phyloP scores from a whole-genome alignment of 2,888 invertebrate species.

The Crossocerus cetratus region DNA sequence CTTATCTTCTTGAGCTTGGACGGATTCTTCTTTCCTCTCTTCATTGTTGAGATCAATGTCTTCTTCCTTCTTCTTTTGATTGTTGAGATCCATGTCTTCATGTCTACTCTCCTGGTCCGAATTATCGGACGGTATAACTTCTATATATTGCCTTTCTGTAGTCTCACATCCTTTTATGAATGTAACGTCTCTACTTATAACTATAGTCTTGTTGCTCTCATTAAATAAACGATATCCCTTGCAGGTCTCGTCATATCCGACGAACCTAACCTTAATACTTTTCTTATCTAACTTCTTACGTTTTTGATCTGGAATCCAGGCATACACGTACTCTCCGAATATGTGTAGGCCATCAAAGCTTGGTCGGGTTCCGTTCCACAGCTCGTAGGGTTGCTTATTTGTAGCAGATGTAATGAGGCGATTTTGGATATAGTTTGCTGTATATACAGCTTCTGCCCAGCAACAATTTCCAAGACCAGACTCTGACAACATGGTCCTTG shows the following conservation, averaged over 20 bases:
- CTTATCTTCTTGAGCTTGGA: too few species aligned
- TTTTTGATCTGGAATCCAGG: too few species aligned
- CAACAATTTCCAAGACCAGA: neutral
- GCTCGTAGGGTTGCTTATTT: neutral
- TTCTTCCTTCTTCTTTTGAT: too few species aligned
- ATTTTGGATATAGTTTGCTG: slow-evolving; percentile 13
- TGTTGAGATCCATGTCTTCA: too few species aligned
- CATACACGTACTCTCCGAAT: too few species aligned
- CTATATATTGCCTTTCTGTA: neutral
- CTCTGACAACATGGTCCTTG: neutral
- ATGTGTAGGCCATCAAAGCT: too few species aligned
- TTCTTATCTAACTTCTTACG: too few species aligned
- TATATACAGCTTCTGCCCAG: slow-evolving; percentile 26
- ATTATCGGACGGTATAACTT: too few species aligned
- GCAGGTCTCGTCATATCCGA: slow-evolving; percentile 9
- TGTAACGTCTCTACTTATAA: slow-evolving; percentile 15
- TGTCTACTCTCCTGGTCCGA: too few species aligned
- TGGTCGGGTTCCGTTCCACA: slow-evolving; percentile 19
- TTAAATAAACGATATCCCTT: slow-evolving; percentile 21
- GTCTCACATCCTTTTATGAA: slow-evolving; percentile 19
- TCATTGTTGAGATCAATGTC: too few species aligned
- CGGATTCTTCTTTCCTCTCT: too few species aligned
- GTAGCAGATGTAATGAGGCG: neutral
- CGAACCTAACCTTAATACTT: neutral
- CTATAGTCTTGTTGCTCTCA: neutral